phyloP scores from a whole-genome alignment of 2,797 vertebrate genomes.

The Anguilla obscura region DNA sequence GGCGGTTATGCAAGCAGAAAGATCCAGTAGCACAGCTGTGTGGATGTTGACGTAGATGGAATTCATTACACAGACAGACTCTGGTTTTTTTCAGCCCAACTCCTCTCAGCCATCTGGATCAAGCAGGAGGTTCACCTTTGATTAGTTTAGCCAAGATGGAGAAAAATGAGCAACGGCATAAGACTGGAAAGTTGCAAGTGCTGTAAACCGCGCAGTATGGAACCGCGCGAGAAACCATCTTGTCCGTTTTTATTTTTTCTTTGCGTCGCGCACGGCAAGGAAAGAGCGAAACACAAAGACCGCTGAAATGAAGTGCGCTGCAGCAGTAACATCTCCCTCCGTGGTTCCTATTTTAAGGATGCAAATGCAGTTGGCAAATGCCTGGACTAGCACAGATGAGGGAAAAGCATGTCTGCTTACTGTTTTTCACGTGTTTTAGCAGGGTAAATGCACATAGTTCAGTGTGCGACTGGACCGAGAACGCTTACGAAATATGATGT shows the following conservation, averaged over 20 bases:
- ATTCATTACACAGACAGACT: conserved; percentile 22
- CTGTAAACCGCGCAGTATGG: conserved; percentile 36
- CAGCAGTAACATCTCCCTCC: not conserved
- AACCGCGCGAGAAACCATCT: not conserved
- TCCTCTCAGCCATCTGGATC: conserved; percentile 35
- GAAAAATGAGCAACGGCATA: conserved; percentile 56
- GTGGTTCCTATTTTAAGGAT: not conserved
- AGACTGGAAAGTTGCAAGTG: conserved; percentile 52
- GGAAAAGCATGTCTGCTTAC: not conserved
- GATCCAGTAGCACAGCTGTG: conserved; percentile 10
- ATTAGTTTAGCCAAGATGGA: conserved; percentile 55
- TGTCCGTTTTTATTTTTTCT: not conserved
- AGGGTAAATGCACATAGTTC: not conserved
- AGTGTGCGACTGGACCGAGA: not conserved
- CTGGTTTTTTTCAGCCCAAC: not conserved
- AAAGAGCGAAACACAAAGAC: not conserved
- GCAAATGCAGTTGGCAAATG: not conserved
- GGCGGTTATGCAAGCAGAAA: not conserved
- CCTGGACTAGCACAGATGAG: not conserved
- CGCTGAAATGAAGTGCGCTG: not conserved
- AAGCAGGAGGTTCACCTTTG: conserved; percentile 46
- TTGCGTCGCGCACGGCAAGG: not conserved
- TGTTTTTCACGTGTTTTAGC: not conserved
- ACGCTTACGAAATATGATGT: not conserved
- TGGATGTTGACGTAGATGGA: conserved; percentile 1